phyloP scores from a whole-genome alignment of 2,888 invertebrate species.

The Hipparchia semele region DNA sequence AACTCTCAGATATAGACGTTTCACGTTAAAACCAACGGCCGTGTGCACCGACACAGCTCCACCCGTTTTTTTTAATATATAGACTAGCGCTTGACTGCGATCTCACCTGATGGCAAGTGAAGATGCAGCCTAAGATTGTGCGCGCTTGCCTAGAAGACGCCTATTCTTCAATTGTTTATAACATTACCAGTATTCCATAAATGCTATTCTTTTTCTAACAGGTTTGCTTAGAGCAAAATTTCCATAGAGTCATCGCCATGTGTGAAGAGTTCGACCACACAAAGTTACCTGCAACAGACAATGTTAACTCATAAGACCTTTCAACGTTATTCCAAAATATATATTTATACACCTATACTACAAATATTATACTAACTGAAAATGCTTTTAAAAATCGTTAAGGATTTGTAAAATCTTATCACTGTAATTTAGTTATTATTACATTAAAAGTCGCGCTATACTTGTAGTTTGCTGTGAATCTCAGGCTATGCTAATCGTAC shows the following conservation, averaged over 20 bases:
- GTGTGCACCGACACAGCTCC: no score
- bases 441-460: background rate
- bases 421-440: background rate
- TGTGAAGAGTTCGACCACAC: conserved; percentile 4
- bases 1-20: no score
- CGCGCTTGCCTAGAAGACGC: no score
- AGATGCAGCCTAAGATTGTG: no score
- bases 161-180: no score
- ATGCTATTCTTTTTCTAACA: background rate
- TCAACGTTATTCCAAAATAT: conserved; percentile 12
- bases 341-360: conserved; percentile 17
- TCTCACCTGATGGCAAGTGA: no score
- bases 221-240: conserved; percentile 21
- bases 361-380: background rate
- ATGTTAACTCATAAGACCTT: conserved; percentile 22
- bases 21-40: no score
- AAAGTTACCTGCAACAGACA: conserved; percentile 29
- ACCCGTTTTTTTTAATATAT: no score
- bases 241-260: background rate
- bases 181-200: no score
- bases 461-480: background rate
- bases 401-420: conserved; percentile 15
- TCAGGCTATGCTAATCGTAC: background rate
- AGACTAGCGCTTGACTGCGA: no score
- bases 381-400: conserved; percentile 16